Percentiles rank a stretch among this genome's conserved stretches.
These are phyloP conservation scores for Notospermus geniculatus DNA, from an alignment of 1,140 invertebrate genomes.

Conservation along the genomic window DNA sequence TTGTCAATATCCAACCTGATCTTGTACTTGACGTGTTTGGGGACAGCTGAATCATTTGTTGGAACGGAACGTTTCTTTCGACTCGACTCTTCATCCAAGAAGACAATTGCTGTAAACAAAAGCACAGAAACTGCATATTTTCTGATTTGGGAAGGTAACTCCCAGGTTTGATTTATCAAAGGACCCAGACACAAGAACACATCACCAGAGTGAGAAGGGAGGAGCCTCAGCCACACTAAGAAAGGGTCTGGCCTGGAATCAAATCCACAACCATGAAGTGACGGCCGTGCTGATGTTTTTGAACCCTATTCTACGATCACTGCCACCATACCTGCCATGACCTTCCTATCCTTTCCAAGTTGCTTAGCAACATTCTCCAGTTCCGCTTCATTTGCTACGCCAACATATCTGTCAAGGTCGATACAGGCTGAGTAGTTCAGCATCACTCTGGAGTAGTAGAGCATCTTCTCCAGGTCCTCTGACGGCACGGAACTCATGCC, in stretches of 20 bases:
- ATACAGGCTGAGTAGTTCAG: conserved; percentile 52
- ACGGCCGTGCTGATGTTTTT: no score
- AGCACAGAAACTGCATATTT: no score
- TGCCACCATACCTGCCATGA: conserved; percentile 52
- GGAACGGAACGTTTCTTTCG: not conserved
- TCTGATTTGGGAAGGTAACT: no score
- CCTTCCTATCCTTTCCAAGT: conserved; percentile 36
- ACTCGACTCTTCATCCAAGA: conserved; percentile 24
- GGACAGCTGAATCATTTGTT: conserved; percentile 25
- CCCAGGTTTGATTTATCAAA: no score
- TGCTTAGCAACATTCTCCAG: conserved; percentile 39
- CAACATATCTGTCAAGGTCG: conserved; percentile 39
- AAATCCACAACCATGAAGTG: no score
- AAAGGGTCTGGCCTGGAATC: no score
- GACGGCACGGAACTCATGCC: conserved; percentile 29
- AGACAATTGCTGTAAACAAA: conserved; percentile 41
- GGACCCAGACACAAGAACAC: no score
- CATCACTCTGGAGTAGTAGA: conserved; percentile 36
- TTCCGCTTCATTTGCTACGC: conserved; percentile 32
- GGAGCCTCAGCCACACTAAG: no score
- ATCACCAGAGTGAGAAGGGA: no score
- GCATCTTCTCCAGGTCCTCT: conserved; percentile 28
- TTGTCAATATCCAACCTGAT: conserved; percentile 59
- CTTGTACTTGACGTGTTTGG: conserved; percentile 55
- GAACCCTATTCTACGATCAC: no score